A percentile compares a stretch with the other conserved stretches of the same genome.
Evolutionary conservation across 2,113 vertebrate species (phyloP).

Genomic region (Hucho hucho): DNA sequence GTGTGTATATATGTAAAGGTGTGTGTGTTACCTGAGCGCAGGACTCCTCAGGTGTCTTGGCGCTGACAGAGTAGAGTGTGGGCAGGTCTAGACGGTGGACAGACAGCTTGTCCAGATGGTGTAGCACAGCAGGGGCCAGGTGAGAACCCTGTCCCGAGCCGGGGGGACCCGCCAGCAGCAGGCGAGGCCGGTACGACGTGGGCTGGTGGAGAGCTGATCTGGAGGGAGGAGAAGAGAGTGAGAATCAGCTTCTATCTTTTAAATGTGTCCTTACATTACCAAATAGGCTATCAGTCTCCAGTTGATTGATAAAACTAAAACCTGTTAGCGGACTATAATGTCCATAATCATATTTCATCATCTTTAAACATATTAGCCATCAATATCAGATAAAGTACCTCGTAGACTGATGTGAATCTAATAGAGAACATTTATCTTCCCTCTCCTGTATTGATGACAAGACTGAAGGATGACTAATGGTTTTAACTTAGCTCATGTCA

Average conservation of each 20-base stretch:
- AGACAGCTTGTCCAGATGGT: conserved; percentile 94
- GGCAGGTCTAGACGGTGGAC: conserved; percentile 96
- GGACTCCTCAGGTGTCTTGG: conserved; percentile 97
- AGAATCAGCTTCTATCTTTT: not conserved
- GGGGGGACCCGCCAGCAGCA: conserved; percentile 87
- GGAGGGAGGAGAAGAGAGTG: conserved; percentile 1
- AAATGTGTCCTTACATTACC: not conserved
- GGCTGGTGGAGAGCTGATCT: conserved; percentile 96
- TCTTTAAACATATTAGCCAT: no score
- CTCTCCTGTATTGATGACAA: not conserved
- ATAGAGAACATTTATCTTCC: not conserved
- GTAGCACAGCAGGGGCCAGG: conserved; percentile 93
- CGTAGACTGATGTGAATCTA: not conserved
- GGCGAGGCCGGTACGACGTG: conserved; percentile 90
- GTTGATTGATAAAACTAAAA: not conserved
- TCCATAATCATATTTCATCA: not conserved
- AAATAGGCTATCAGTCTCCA: no score
- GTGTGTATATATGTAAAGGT: no score
- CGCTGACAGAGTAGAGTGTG: conserved; percentile 96
- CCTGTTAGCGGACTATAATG: no score
- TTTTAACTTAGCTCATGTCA: no score
- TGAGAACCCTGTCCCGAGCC: conserved; percentile 96
- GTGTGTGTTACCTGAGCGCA: conserved; percentile 87
- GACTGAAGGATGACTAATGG: not conserved
- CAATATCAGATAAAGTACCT: not conserved